Evolutionary conservation across 2,888 invertebrate genomes (phyloP), one percentile per base, ranked within the genome.

Genomic region (Stenotaenia linearis): DNA sequence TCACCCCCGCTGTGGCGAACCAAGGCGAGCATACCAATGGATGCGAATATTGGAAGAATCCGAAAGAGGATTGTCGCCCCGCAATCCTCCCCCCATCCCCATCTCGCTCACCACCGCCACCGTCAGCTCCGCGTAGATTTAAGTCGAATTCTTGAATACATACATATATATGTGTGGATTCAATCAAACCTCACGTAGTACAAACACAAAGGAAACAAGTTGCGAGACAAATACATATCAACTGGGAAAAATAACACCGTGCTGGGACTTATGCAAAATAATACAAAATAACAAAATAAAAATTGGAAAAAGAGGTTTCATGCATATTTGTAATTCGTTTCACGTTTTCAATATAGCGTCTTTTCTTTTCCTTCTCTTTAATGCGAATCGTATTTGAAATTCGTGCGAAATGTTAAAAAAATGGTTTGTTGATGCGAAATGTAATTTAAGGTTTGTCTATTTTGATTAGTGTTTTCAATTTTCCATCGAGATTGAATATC

Each of bases 1-100:
- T 77, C 37, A 40, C 77, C 77, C 77, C 77, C 45, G 77, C 77
- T 77, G 77, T 28, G 77, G 40, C 40, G 77, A 40, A 28, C 28
- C 77, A 45, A 45, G 40, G 77, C 28, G 28, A 35, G 77, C 40
- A 77, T 77, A 77, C 77, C 28, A 77, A 77, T 77, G 77, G 37
- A 40, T 28, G 77, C 50, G 50, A 45, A 77, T 40, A 45, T 77
- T 45, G 40, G 28, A 45, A 28, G 77, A 40, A 77, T 45, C 77
- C 77, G 28, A 45, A 28, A 28, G 40, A 77, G 30, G 28, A 77
- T 45, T 77, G 77, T 35, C 77, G 40, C 35, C 45, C 25, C 75
- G 37, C 75, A 35, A 32, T 35, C 75, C 32, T 32, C 12, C 37
- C 32, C 37, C 18, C 21, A 75, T 35, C 32, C 10, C 75, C 10